Conservation (phyloP, 2,113 vertebrate genomes). For the Camelus dromedarius region DNA sequence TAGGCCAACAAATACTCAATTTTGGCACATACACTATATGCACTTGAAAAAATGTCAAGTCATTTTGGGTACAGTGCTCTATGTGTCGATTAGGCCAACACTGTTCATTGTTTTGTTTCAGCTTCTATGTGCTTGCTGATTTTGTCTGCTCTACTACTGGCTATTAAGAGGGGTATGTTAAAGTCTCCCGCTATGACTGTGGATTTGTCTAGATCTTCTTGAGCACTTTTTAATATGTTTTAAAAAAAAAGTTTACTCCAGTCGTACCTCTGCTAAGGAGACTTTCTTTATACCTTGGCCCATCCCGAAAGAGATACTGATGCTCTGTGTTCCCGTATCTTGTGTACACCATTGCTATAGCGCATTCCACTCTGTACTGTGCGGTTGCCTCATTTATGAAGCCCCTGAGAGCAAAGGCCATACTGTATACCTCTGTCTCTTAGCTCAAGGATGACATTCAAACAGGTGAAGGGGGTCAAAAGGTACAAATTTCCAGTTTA, state of each 20-base stretch:
- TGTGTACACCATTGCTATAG: neutral
- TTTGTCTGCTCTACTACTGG: neutral
- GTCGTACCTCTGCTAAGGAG: neutral
- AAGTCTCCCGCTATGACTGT: neutral
- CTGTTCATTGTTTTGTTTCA: neutral
- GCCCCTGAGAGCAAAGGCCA: neutral
- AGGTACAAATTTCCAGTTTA: neutral
- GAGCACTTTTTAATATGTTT: neutral
- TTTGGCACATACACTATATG: neutral
- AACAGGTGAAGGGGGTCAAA: neutral
- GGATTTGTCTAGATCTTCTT: conserved; percentile 19
- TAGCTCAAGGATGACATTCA: neutral
- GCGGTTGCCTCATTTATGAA: neutral
- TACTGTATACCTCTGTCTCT: neutral
- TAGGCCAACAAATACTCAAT: neutral
- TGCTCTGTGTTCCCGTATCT: neutral
- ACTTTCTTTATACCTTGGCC: neutral
- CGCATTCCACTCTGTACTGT: neutral
- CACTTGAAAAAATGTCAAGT: neutral
- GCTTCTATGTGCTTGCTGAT: neutral
- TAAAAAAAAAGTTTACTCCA: neutral
- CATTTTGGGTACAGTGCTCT: neutral
- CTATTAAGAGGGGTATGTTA: conserved; percentile 17
- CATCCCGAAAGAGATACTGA: neutral
- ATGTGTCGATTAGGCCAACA: neutral